phyloP scores from a whole-genome alignment of 2,113 vertebrate genomes.

The Heterotilapia buettikoferi region DNA sequence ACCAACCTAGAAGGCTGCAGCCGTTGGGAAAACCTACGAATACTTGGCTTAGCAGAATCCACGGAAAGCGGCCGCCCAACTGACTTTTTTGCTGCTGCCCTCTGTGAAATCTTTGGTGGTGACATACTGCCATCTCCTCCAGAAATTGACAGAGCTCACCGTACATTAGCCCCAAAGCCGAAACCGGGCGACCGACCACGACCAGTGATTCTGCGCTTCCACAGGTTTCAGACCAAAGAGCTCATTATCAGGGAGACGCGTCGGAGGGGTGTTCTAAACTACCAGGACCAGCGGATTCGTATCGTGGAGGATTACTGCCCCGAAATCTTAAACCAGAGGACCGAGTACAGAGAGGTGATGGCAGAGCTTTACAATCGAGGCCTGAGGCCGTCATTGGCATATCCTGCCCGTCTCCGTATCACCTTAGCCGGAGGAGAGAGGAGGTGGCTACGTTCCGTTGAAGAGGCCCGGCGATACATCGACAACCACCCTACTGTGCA shows the following conservation, averaged over 20 bases:
- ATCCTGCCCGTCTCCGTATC: neutral
- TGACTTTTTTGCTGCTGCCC: neutral
- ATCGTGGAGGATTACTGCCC: neutral
- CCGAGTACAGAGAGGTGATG: neutral
- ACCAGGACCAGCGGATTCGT: neutral
- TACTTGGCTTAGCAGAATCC: neutral
- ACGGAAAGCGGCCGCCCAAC: neutral
- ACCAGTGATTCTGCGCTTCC: neutral
- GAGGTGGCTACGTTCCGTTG: too few species aligned
- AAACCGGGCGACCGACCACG: neutral
- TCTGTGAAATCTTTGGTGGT: neutral
- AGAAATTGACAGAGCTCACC: neutral
- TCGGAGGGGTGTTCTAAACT: too few species aligned
- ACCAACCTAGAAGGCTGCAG: neutral
- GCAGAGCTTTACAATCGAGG: neutral
- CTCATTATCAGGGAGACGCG: neutral
- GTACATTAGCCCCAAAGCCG: neutral
- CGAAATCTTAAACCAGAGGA: neutral
- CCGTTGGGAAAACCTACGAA: accelerated
- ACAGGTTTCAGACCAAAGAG: neutral
- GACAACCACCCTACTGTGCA: too few species aligned
- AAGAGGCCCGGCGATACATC: too few species aligned
- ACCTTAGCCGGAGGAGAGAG: too few species aligned
- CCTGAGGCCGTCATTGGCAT: neutral
- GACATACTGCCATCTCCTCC: neutral